A percentile compares a stretch with the other conserved stretches of the same genome.
phyloP scores from a whole-genome alignment of 2,797 vertebrate genomes.

The Oreochromis mossambicus region DNA sequence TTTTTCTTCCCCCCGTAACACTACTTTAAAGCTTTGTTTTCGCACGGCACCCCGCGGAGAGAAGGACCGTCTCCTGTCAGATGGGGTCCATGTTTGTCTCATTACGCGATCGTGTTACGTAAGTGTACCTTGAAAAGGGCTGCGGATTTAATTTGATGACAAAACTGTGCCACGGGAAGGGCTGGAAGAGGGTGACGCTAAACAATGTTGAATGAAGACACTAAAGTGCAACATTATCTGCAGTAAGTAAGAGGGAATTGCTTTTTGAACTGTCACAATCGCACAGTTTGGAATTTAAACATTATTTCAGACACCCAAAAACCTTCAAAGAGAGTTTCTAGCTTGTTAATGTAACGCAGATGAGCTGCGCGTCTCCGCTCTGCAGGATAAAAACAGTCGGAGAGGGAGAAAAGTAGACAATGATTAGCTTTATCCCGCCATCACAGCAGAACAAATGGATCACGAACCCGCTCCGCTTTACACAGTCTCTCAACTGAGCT shows the following conservation, averaged over 20 bases:
- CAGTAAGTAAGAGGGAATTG: constrained; percentile 7
- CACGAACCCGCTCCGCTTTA: constrained; percentile 50
- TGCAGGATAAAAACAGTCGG: constrained; percentile 49
- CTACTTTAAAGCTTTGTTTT: constrained; percentile 64
- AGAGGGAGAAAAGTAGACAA: constrained; percentile 53
- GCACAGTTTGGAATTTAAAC: constrained; percentile 40
- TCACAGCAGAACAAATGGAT: constrained; percentile 70
- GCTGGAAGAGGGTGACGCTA: constrained; percentile 4
- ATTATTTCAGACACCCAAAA: constrained; percentile 34
- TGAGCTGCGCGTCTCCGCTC: constrained; percentile 35
- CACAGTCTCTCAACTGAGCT: constrained; percentile 57
- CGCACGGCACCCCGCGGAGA: constrained; percentile 30
- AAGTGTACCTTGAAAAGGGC: constrained; percentile 43
- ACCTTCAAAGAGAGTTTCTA: constrained; percentile 43
- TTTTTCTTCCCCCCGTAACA: constrained; percentile 56
- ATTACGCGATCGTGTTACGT: constrained; percentile 48
- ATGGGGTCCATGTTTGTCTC: constrained; percentile 44
- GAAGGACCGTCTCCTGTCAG: constrained; percentile 25
- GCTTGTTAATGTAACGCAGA: constrained; percentile 42
- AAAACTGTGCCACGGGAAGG: constrained; percentile 16
- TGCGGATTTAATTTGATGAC: constrained; percentile 44
- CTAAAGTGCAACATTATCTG: constrained; percentile 12
- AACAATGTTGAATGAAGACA: constrained; percentile 20
- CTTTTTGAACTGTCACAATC: constrained; percentile 44
- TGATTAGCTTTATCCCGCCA: constrained; percentile 69